These are phyloP conservation scores for Drosophila tripunctata DNA, from an alignment of 2,888 invertebrate genomes.

Conservation along the genomic window DNA sequence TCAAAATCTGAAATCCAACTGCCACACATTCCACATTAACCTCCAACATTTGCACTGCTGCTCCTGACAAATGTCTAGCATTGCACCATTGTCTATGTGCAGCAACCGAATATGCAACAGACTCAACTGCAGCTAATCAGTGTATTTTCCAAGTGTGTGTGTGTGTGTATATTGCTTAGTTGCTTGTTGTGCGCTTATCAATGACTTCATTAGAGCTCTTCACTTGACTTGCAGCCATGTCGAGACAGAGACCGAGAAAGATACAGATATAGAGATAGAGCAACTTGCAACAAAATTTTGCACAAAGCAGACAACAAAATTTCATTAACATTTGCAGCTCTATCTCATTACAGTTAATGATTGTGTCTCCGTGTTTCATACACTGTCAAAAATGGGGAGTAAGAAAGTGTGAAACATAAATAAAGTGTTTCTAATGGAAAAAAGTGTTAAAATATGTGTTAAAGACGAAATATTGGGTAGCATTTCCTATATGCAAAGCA, in stretches of 20 bases:
- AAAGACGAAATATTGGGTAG: no score
- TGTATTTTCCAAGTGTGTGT: not conserved
- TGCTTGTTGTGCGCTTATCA: conserved; percentile 64
- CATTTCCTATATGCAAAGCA: no score
- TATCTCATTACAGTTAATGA: conserved; percentile 73
- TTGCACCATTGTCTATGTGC: conserved; percentile 59
- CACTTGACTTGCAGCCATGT: conserved; percentile 38
- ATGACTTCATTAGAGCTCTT: conserved; percentile 75
- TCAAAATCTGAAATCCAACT: not conserved
- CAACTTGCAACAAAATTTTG: conserved; percentile 49
- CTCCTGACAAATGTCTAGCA: conserved; percentile 13
- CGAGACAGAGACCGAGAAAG: no score
- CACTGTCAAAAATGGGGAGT: no score
- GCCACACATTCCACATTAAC: not conserved
- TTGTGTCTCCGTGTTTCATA: conserved; percentile 27
- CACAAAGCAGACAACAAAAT: conserved; percentile 65
- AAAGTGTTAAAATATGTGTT: no score
- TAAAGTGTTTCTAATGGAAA: no score
- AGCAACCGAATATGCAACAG: conserved; percentile 64
- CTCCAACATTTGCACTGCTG: not conserved
- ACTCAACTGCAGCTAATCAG: conserved; percentile 61
- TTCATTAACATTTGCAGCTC: conserved; percentile 73
- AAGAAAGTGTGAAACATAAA: no score
- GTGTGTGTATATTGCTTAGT: conserved; percentile 1
- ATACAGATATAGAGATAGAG: no score